A percentile compares a stretch with the other conserved stretches of the same genome.
These are phyloP conservation scores for Arizona elegans DNA, from an alignment of 2,113 vertebrate genomes.

Conservation along the genomic window DNA sequence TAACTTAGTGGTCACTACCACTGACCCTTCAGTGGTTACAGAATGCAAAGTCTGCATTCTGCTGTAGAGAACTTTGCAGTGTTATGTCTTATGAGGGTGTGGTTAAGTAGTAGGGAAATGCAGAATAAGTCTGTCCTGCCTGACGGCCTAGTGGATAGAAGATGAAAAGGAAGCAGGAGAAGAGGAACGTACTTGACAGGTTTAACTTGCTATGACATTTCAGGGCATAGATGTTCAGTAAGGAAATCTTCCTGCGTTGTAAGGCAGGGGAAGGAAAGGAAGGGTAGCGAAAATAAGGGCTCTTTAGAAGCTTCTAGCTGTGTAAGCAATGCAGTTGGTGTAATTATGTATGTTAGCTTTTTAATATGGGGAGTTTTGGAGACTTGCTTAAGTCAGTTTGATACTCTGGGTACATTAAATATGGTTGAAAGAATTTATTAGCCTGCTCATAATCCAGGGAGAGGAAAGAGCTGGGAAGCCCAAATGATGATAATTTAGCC, in stretches of 20 bases:
- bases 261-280: neutral
- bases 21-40: no score
- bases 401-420: neutral
- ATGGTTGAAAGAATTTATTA: neutral
- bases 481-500: neutral
- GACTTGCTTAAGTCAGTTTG: neutral
- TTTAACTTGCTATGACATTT: neutral
- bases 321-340: neutral
- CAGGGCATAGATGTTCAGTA: neutral
- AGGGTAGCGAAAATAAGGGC: neutral
- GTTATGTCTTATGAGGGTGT: neutral
- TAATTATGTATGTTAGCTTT: neutral
- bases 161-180: neutral
- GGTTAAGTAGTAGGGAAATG: neutral
- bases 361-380: neutral
- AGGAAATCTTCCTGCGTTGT: neutral
- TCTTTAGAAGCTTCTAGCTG: neutral
- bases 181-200: neutral
- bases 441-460: neutral
- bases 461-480: neutral
- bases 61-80: neutral
- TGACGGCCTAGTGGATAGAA: neutral
- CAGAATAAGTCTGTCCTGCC: neutral
- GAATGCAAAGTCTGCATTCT: neutral
- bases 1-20: neutral